These are phyloP conservation scores for Dinoponera quadriceps DNA, from an alignment of 1,140 invertebrate genomes.

Conservation along the genomic window DNA sequence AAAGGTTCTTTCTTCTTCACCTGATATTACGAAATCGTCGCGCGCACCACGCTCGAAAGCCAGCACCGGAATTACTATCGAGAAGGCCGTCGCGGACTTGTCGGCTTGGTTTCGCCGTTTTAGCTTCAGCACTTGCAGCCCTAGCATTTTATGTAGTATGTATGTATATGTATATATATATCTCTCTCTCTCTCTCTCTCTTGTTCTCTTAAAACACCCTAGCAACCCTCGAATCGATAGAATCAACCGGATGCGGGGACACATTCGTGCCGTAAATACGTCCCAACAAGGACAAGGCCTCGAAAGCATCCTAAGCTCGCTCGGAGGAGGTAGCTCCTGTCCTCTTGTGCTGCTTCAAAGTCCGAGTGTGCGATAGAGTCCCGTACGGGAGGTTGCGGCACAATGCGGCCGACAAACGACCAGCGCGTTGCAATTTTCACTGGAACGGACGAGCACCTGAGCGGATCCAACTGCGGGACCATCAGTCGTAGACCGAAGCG, in stretches of 20 bases:
- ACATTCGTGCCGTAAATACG: constrained; percentile 21
- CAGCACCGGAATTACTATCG: constrained; percentile 47
- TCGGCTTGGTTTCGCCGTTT: constrained; percentile 13
- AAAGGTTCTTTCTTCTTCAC: not conserved
- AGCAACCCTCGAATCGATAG: constrained; percentile 45
- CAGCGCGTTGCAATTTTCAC: constrained; percentile 23
- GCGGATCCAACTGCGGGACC: constrained; percentile 38
- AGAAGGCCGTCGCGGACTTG: constrained; percentile 51
- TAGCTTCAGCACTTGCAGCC: constrained; percentile 47
- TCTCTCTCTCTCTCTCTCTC: not conserved
- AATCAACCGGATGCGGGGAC: constrained; percentile 35
- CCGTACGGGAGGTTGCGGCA: not conserved
- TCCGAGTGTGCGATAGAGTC: constrained; percentile 15
- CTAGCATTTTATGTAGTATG: not conserved
- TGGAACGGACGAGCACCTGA: constrained; percentile 51
- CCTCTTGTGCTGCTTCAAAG: constrained; percentile 37
- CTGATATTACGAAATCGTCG: constrained; percentile 39
- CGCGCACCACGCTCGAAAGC: constrained; percentile 26
- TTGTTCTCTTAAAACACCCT: constrained; percentile 34
- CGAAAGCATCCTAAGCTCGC: constrained; percentile 54
- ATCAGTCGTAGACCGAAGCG: constrained; percentile 83
- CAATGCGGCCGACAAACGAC: constrained; percentile 17
- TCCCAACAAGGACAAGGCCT: constrained; percentile 47
- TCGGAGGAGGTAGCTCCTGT: constrained; percentile 28
- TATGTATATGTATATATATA: not conserved